Evolutionary conservation across 2,113 vertebrate species (phyloP), one percentile per base, ranked within the genome.

Genomic region (Monopterus albus): DNA sequence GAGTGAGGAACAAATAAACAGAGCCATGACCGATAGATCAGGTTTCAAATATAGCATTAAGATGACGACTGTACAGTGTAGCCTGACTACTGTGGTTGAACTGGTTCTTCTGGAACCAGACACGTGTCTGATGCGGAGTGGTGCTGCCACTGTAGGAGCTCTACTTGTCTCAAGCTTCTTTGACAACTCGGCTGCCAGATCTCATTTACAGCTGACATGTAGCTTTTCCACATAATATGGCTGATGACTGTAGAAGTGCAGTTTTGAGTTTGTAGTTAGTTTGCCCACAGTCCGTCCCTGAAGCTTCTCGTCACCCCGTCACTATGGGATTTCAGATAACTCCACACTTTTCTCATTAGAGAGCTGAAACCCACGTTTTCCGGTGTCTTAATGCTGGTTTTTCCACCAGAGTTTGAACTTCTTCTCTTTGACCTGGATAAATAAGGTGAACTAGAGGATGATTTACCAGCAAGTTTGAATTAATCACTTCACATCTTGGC

Each of bases 51-150:
- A 29, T 14, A 36, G 36, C 5, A 18, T 33, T 60, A 28, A 60
- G 53, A 42, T 61, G 80, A 75, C 84, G 53, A 52, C 61, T 57
- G 3, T 20, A 36, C 59, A 58, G 55, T 64, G 42, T 0, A 68
- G 72, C 47, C 62, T 7, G 58, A 33, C 57, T 21, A 5, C 82
- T 63, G 36, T 43, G 63, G 40, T 25, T 64, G 56, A 50, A 29
- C 20, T 15, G 31, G 42, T 33, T 2, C 13, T 6, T 13, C 5
- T 45, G 40, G 26, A 4, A 17, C 4, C 10, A 6, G 10, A 18
- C 2, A 39, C 8, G 50, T 38, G 5, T 49, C 29, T 33, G 42
- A 46, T 52, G 28, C 5, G 5, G 29, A 31, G 8, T 31, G 29
- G 29, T 31, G 29, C 8, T 7, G 29, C 5, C 8, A 31, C 29